These are phyloP conservation scores for Notothenia rossii DNA, from an alignment of 2,113 vertebrate species.

Conservation along the genomic window DNA sequence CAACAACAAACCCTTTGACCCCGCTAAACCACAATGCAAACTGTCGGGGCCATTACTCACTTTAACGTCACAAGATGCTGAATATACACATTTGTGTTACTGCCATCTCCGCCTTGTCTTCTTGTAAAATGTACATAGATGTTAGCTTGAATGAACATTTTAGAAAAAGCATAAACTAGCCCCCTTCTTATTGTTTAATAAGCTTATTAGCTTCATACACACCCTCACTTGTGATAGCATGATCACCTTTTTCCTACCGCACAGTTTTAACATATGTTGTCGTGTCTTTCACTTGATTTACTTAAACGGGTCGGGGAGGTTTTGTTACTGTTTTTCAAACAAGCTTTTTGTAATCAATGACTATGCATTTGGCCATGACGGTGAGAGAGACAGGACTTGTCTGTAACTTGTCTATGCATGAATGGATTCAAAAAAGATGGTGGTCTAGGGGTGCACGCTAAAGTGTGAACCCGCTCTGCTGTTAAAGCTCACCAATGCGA, in stretches of 20 bases:
- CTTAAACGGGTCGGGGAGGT: slow-evolving; percentile 50
- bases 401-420: slow-evolving; percentile 45
- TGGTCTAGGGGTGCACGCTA: neutral
- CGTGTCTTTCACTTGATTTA: slow-evolving; percentile 59
- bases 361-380: slow-evolving; percentile 61
- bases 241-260: slow-evolving; percentile 41
- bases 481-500: slow-evolving; percentile 5
- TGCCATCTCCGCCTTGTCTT: slow-evolving; percentile 18
- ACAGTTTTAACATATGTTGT: slow-evolving; percentile 57
- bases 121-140: slow-evolving; percentile 49
- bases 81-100: slow-evolving; percentile 21
- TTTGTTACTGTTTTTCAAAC: slow-evolving; percentile 26
- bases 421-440: slow-evolving; percentile 36
- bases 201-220: slow-evolving; percentile 20
- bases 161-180: neutral
- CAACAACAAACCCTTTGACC: slow-evolving; percentile 26
- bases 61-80: slow-evolving; percentile 7
- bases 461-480: neutral
- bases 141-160: slow-evolving; percentile 39
- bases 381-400: slow-evolving; percentile 52
- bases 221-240: slow-evolving; percentile 38
- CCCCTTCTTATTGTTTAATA: slow-evolving; percentile 7
- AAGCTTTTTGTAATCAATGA: slow-evolving; percentile 59
- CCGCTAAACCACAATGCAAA: slow-evolving; percentile 28
- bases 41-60: slow-evolving; percentile 7